Evolutionary conservation across 2,888 invertebrate genomes (phyloP).

Genomic region (Digitonthophagus gazella): DNA sequence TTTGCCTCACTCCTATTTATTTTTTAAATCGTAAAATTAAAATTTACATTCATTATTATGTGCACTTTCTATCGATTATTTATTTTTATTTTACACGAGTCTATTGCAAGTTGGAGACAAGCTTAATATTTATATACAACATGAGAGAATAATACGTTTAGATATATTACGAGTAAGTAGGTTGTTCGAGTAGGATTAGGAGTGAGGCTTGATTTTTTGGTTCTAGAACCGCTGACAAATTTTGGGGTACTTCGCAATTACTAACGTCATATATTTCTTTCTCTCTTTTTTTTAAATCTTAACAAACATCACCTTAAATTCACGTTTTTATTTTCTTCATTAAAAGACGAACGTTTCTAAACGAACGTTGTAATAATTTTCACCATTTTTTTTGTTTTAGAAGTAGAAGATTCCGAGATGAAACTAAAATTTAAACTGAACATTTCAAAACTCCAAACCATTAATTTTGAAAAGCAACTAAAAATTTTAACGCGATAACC

Average conservation of each 20-base stretch:
- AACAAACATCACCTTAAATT: slow-evolving; percentile 45
- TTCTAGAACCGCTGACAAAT: slow-evolving; percentile 41
- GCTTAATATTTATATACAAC: slow-evolving; percentile 44
- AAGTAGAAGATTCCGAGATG: slow-evolving; percentile 45
- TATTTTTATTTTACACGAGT: slow-evolving; percentile 39
- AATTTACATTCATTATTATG: slow-evolving; percentile 47
- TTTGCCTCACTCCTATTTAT: slow-evolving; percentile 46
- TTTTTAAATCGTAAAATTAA: slow-evolving; percentile 41
- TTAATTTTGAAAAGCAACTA: slow-evolving; percentile 50
- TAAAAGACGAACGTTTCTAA: slow-evolving; percentile 30
- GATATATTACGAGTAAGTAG: slow-evolving; percentile 26
- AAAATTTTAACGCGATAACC: slow-evolving; percentile 37
- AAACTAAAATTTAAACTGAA: slow-evolving; percentile 36
- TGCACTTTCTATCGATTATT: slow-evolving; percentile 37
- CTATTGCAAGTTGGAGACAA: slow-evolving; percentile 47
- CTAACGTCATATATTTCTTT: slow-evolving; percentile 46
- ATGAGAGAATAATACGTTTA: slow-evolving; percentile 9
- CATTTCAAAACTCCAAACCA: slow-evolving; percentile 47
- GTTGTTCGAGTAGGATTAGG: not conserved
- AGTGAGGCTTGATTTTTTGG: slow-evolving; percentile 11
- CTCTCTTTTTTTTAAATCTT: slow-evolving; percentile 37
- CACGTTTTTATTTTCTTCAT: slow-evolving; percentile 38
- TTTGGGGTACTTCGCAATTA: slow-evolving; percentile 47
- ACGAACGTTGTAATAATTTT: slow-evolving; percentile 42
- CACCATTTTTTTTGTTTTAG: slow-evolving; percentile 21